These are phyloP conservation scores for Beaufortia kweichowensis DNA, from an alignment of 2,113 vertebrate genomes.

Conservation along the genomic window DNA sequence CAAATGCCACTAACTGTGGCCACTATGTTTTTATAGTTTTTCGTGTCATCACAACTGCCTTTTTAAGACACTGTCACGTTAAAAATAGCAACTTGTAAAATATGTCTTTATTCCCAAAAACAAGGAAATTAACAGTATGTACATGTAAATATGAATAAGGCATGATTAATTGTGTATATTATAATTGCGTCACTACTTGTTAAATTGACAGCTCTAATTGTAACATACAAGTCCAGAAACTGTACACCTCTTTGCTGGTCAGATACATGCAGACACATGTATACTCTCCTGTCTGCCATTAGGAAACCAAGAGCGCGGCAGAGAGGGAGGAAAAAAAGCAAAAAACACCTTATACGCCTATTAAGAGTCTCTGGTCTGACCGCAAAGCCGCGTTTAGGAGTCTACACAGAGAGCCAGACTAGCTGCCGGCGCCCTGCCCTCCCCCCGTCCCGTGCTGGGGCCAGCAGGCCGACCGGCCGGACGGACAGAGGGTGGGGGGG, in stretches of 20 bases:
- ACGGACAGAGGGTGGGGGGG: constrained; percentile 32
- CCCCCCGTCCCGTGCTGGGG: constrained; percentile 52
- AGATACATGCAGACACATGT: constrained; percentile 55
- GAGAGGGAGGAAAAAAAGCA: constrained; percentile 38
- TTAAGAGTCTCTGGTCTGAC: constrained; percentile 78
- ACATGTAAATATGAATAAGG: no score
- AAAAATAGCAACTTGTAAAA: no score
- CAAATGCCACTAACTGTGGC: no score
- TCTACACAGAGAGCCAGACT: constrained; percentile 80
- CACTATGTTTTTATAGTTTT: no score
- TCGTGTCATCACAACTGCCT: no score
- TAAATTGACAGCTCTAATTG: neutral
- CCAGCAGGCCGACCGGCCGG: constrained; percentile 57
- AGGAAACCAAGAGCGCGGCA: constrained; percentile 43
- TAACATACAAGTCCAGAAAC: constrained; percentile 41
- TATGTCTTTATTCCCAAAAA: no score
- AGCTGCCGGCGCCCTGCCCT: constrained; percentile 71
- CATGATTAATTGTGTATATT: no score
- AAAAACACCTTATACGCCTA: constrained; percentile 75
- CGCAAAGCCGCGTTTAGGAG: constrained; percentile 79
- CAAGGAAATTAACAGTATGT: no score
- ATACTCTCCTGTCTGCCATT: constrained; percentile 49
- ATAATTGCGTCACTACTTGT: no score
- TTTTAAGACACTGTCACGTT: no score
- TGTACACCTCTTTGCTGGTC: neutral